phyloP scores from a whole-genome alignment of 2,797 vertebrate species.

The Hemibagrus guttatus region DNA sequence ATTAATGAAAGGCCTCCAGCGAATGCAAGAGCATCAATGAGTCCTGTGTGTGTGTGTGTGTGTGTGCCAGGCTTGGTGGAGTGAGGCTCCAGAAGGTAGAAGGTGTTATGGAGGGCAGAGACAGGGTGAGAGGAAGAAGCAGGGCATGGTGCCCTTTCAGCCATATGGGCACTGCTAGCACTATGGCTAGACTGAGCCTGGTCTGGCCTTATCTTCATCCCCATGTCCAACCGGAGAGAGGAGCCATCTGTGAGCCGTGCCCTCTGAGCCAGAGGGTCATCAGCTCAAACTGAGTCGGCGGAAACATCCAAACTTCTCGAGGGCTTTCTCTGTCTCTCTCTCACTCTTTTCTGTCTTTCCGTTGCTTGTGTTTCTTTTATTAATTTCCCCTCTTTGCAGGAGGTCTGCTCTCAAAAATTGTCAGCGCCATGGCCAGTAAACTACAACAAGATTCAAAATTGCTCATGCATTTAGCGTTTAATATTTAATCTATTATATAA shows the following conservation, averaged over 20 bases:
- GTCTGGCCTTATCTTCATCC: conserved; percentile 43
- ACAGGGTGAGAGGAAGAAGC: conserved; percentile 63
- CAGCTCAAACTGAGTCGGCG: conserved; percentile 53
- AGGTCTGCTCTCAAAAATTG: not conserved
- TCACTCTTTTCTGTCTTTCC: not conserved
- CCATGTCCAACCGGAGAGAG: conserved; percentile 49
- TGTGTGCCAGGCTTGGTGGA: conserved; percentile 52
- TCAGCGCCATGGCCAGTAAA: not conserved
- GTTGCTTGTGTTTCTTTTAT: not conserved
- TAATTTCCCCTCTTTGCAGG: conserved; percentile 25
- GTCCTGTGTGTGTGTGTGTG: conserved; percentile 9
- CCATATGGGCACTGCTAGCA: conserved; percentile 57
- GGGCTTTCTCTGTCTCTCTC: conserved; percentile 15
- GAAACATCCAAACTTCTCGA: conserved; percentile 41
- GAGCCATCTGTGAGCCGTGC: conserved; percentile 59
- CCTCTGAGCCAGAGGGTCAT: conserved; percentile 57
- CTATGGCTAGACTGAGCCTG: conserved; percentile 44
- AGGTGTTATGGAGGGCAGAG: conserved; percentile 69
- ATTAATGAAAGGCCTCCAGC: conserved; percentile 43
- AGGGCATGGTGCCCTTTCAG: conserved; percentile 56
- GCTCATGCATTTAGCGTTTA: not conserved
- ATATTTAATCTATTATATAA: not conserved
- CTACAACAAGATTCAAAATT: not conserved
- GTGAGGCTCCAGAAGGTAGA: conserved; percentile 66
- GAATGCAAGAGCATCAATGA: not conserved